Evolutionary conservation across 1,140 invertebrate species (phyloP).

Genomic region (Acromyrmex charruanus): DNA sequence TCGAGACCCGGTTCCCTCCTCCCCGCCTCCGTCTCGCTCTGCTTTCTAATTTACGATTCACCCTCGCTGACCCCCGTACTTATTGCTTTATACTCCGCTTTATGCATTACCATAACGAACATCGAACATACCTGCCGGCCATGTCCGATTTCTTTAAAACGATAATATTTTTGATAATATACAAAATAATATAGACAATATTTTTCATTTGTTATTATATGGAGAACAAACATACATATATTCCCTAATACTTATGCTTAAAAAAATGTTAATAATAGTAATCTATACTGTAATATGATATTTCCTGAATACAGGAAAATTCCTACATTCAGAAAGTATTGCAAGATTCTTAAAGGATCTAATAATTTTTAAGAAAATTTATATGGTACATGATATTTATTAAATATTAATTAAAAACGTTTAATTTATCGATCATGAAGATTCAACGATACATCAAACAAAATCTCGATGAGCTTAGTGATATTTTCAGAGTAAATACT

Average conservation of each 20-base stretch:
- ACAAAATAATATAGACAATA: neutral
- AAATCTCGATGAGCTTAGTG: conserved; percentile 3
- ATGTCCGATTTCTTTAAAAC: conserved; percentile 49
- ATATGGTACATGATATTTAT: neutral
- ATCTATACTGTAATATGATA: neutral
- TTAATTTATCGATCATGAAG: neutral
- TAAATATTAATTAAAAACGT: neutral
- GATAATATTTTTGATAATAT: neutral
- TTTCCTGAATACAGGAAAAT: neutral
- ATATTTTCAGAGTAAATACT: conserved; percentile 46
- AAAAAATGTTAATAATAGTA: neutral
- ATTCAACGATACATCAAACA: neutral
- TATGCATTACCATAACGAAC: conserved; percentile 72
- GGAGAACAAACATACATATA: neutral
- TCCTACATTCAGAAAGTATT: neutral
- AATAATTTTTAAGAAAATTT: neutral
- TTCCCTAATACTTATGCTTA: neutral
- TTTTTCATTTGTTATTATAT: neutral
- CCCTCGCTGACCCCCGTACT: conserved; percentile 68
- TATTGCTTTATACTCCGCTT: conserved; percentile 73
- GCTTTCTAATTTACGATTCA: conserved; percentile 79
- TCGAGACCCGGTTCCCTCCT: conserved; percentile 44
- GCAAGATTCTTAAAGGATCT: neutral
- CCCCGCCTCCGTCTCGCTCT: conserved; percentile 40
- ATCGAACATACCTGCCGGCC: conserved; percentile 19